phyloP scores from a whole-genome alignment of 2,888 invertebrate species.

The Acleris holmiana region DNA sequence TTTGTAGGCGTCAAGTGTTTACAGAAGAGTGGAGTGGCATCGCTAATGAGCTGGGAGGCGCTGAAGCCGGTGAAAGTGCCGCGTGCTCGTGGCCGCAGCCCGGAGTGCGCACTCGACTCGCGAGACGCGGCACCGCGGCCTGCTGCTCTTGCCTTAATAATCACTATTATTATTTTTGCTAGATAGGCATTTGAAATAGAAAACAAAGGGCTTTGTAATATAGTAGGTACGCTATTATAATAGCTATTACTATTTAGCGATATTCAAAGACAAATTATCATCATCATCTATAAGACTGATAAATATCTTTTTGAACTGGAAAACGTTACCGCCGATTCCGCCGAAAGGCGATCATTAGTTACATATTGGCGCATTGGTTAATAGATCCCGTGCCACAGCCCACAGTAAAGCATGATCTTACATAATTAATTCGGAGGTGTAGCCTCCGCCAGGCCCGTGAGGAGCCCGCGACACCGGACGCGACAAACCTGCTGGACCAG shows the following conservation, averaged over 20 bases:
- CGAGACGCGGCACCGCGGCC: constrained; percentile 13
- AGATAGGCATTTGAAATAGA: no score
- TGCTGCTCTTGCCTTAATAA: background rate
- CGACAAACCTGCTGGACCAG: constrained; percentile 38
- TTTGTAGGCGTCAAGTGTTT: constrained; percentile 71
- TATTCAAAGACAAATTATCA: no score
- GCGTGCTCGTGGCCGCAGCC: constrained; percentile 24
- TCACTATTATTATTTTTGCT: background rate
- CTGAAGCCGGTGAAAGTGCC: constrained; percentile 57
- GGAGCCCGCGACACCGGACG: constrained; percentile 20
- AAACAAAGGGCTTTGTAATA: no score
- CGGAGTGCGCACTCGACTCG: constrained; percentile 20
- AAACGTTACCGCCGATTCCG: background rate
- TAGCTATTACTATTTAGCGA: no score
- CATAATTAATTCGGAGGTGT: constrained; percentile 18
- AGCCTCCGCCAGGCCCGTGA: constrained; percentile 4
- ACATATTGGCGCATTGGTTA: background rate
- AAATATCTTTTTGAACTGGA: background rate
- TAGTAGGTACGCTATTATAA: no score
- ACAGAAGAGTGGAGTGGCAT: constrained; percentile 69
- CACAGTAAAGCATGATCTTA: constrained; percentile 3
- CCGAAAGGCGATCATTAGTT: background rate
- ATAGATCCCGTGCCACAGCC: background rate
- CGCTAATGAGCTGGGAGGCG: constrained; percentile 66
- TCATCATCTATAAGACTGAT: no score